phyloP scores from a whole-genome alignment of 2,888 invertebrate species.

The Cataglyphis cursor region DNA sequence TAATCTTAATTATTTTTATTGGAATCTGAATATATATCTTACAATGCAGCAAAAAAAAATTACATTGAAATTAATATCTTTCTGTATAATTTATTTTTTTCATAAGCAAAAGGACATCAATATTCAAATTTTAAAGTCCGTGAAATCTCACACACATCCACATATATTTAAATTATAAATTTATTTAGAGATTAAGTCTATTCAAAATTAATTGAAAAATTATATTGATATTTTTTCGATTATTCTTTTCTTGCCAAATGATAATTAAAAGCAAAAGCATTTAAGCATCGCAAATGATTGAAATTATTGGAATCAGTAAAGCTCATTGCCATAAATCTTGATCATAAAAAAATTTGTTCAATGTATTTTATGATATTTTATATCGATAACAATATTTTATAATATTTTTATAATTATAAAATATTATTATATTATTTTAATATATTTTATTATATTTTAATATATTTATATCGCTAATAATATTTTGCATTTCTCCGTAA shows the following conservation, averaged over 20 bases:
- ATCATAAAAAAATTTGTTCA: not conserved
- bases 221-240: not conserved
- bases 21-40: too few species aligned
- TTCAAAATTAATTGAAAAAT: not conserved
- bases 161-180: not conserved
- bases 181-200: not conserved
- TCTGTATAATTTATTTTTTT: not conserved
- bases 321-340: not conserved
- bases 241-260: not conserved
- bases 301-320: not conserved
- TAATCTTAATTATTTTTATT: not conserved
- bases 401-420: too few species aligned
- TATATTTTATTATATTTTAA: too few species aligned
- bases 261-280: not conserved
- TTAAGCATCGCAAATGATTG: not conserved
- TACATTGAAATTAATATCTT: not conserved
- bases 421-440: not conserved
- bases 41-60: not conserved
- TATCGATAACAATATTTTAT: not conserved
- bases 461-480: too few species aligned
- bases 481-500: not conserved
- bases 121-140: not conserved
- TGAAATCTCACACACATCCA: not conserved
- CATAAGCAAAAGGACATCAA: not conserved
- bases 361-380: not conserved